Evolutionary conservation across 2,888 invertebrate genomes (phyloP).

Genomic region (Heliconius charithonia): DNA sequence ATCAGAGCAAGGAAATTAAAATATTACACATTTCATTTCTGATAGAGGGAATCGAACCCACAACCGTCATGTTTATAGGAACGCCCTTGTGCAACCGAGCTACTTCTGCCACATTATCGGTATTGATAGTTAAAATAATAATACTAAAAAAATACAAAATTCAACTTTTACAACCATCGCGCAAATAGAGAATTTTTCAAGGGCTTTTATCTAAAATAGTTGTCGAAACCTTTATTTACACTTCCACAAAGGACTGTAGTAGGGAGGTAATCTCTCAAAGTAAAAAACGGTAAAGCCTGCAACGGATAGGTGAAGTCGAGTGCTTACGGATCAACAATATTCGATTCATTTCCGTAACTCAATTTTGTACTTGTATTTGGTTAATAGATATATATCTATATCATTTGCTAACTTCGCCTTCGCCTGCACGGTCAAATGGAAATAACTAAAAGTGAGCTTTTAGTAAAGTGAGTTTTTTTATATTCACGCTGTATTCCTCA

Average conservation of each 20-base stretch:
- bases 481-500: neutral
- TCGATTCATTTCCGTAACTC: conserved; percentile 62
- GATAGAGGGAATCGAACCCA: no score
- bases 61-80: no score
- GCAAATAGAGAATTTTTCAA: neutral
- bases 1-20: no score
- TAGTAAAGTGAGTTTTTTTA: neutral
- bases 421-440: no score
- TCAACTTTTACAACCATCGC: neutral
- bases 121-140: no score
- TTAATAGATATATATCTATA: conserved; percentile 48
- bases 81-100: no score
- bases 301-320: conserved; percentile 68
- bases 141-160: no score
- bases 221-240: conserved; percentile 76
- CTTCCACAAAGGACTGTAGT: conserved; percentile 61
- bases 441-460: no score
- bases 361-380: conserved; percentile 61
- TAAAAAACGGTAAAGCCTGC: conserved; percentile 71
- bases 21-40: no score
- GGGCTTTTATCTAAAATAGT: conserved; percentile 67
- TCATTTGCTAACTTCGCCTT: no score
- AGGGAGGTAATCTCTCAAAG: conserved; percentile 38
- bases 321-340: conserved; percentile 63
- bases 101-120: no score